phyloP scores from a whole-genome alignment of 2,113 vertebrate genomes.

The Sylvia atricapilla region DNA sequence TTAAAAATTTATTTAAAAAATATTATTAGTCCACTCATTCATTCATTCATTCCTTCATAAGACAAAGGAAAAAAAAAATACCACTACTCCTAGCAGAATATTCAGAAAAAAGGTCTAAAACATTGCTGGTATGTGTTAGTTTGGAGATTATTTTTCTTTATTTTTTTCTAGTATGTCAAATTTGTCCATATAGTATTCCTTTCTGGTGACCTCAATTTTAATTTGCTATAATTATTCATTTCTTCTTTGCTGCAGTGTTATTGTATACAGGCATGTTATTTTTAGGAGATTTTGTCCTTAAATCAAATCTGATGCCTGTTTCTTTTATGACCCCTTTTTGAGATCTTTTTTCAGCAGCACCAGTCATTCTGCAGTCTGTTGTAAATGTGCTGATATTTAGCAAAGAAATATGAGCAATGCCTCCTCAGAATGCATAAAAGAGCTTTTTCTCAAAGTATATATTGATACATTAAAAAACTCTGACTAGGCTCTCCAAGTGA shows the following conservation, averaged over 20 bases:
- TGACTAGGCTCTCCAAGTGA: neutral
- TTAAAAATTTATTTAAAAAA: neutral
- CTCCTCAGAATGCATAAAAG: neutral
- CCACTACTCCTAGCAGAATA: neutral
- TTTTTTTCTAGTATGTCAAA: neutral
- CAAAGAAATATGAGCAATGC: neutral
- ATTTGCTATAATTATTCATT: neutral
- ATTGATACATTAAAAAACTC: neutral
- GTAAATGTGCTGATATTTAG: neutral
- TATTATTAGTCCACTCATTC: neutral
- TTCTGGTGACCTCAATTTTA: neutral
- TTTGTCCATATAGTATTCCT: neutral
- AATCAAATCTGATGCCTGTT: neutral
- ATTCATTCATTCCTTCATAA: neutral
- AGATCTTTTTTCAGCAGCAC: slow-evolving; percentile 8
- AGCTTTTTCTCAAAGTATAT: neutral
- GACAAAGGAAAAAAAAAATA: neutral
- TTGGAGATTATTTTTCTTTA: neutral
- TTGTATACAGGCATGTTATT: neutral
- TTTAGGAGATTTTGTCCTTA: slow-evolving; percentile 34
- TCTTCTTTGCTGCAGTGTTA: neutral
- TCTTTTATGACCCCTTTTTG: neutral
- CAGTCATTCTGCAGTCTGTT: slow-evolving; percentile 7
- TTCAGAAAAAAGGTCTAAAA: neutral
- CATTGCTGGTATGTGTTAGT: neutral